Base-by-base conservation (phyloP, 2,113 vertebrate species). In the Zosterops japonicus region DNA sequence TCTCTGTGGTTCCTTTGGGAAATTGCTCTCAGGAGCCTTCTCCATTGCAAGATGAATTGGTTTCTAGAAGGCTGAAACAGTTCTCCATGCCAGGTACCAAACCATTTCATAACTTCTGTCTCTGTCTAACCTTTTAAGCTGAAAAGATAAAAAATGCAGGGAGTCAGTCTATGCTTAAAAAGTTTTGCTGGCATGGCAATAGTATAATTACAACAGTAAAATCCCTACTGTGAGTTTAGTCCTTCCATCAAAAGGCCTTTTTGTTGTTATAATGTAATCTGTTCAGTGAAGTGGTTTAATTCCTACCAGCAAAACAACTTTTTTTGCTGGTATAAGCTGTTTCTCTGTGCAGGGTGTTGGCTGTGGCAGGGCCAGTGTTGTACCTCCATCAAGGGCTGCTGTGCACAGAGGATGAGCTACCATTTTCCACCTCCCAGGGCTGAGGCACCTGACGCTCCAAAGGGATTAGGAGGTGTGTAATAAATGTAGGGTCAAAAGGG, bases 171-270 rank as follows among this genome's bases (percentile, higher is more conserved):
- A 6, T 47, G 42, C 52, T 84, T 92, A 50, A 87, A 71, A 89
- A 89, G 64, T 87, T 95, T 89, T 82, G 74, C 89, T 94, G 80
- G 72, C 81, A 50, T 31, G 57, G 77, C 52, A 79, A 7, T 78
- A 61, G 33, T 69, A 27, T 95, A 95, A 95, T 96, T 95, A 93
- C 9, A 2, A 82, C 35, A 87, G 61, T 56, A 64, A 89, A 95
- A 90, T 91, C 81, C 91, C 91, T 94, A 23, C 76, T 89, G 83
- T 82, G 91, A 84, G 61, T 94, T 92, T 87, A 94, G 60, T 89
- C 87, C 64, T 87, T 44, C 87, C 94, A 95, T 96, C 94, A 94
- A 95, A 96, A 95, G 91, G 49, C 53, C 74, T 89, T 96, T 89
- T 94, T 92, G 83, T 90, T 95, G 86, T 70, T 93, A 55, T 75